Evolutionary conservation across 1,140 invertebrate genomes (phyloP).

Genomic region (Ceratina japonica): DNA sequence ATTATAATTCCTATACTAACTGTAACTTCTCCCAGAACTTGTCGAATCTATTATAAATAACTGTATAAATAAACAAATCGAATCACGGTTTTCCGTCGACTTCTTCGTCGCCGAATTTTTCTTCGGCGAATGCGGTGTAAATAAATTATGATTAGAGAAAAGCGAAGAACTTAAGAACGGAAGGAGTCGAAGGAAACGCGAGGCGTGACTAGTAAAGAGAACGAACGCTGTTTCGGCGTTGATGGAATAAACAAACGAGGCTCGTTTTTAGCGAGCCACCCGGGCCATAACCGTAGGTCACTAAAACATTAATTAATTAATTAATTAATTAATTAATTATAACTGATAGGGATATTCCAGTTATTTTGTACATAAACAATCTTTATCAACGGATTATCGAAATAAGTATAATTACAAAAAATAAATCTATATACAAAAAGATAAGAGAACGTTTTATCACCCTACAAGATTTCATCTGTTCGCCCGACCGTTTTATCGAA

Average conservation of each 20-base stretch:
- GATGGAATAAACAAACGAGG: slow-evolving; percentile 38
- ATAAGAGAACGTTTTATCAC: neutral
- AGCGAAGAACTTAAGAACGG: too few species aligned
- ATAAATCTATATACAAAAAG: slow-evolving; percentile 71
- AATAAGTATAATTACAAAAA: slow-evolving; percentile 65
- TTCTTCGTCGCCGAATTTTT: too few species aligned
- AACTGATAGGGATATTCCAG: slow-evolving; percentile 67
- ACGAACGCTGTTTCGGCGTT: slow-evolving; percentile 12
- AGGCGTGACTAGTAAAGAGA: too few species aligned
- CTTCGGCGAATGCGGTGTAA: too few species aligned
- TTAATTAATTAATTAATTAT: slow-evolving; percentile 63
- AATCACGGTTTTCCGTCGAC: neutral
- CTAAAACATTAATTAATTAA: slow-evolving; percentile 63
- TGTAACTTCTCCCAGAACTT: slow-evolving; percentile 53
- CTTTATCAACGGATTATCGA: slow-evolving; percentile 70
- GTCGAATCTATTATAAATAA: slow-evolving; percentile 57
- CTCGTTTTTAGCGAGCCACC: slow-evolving; percentile 48
- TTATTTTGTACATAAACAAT: slow-evolving; percentile 77
- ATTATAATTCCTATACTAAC: slow-evolving; percentile 57
- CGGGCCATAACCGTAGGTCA: slow-evolving; percentile 64
- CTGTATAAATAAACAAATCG: slow-evolving; percentile 37
- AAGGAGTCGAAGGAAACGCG: too few species aligned
- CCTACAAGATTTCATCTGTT: too few species aligned
- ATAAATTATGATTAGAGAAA: too few species aligned
- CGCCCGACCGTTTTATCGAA: neutral